Evolutionary conservation across 1,140 invertebrate genomes (phyloP).

Genomic region (Cydia pomonella): DNA sequence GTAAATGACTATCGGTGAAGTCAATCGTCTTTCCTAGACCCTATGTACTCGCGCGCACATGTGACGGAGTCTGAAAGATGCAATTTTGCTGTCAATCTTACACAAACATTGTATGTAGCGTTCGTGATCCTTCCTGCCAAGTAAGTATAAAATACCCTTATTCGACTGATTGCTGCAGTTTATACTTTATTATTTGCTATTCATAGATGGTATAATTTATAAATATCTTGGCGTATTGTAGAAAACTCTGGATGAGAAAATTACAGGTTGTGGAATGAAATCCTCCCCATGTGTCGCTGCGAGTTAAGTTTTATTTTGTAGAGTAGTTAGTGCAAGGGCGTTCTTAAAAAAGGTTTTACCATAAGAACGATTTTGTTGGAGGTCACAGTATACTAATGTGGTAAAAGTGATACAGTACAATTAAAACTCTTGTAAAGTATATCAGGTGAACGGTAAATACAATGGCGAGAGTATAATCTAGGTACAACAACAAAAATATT

Average conservation of each 20-base stretch:
- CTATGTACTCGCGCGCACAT: slow-evolving; percentile 1
- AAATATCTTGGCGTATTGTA: slow-evolving; percentile 32
- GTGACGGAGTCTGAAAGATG: neutral
- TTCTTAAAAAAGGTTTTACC: neutral
- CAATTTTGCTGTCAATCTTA: slow-evolving; percentile 45
- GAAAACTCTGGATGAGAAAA: slow-evolving; percentile 37
- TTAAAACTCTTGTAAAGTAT: neutral
- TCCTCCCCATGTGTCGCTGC: slow-evolving; percentile 24
- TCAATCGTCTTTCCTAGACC: slow-evolving; percentile 10
- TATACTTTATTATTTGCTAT: slow-evolving; percentile 25
- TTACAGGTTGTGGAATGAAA: slow-evolving; percentile 40
- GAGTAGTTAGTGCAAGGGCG: neutral
- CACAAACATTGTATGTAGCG: slow-evolving; percentile 36
- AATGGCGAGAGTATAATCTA: neutral
- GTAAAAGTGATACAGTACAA: neutral
- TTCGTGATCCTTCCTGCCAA: slow-evolving; percentile 39
- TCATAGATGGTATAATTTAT: slow-evolving; percentile 19
- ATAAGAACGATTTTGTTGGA: slow-evolving; percentile 35
- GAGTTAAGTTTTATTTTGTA: neutral
- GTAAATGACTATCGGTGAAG: slow-evolving; percentile 18
- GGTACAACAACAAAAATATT: slow-evolving; percentile 14
- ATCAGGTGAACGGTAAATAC: neutral
- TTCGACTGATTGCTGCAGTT: slow-evolving; percentile 25
- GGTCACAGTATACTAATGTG: neutral
- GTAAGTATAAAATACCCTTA: slow-evolving; percentile 34